phyloP scores from a whole-genome alignment of 2,797 vertebrate genomes.

The Enoplosus armatus region DNA sequence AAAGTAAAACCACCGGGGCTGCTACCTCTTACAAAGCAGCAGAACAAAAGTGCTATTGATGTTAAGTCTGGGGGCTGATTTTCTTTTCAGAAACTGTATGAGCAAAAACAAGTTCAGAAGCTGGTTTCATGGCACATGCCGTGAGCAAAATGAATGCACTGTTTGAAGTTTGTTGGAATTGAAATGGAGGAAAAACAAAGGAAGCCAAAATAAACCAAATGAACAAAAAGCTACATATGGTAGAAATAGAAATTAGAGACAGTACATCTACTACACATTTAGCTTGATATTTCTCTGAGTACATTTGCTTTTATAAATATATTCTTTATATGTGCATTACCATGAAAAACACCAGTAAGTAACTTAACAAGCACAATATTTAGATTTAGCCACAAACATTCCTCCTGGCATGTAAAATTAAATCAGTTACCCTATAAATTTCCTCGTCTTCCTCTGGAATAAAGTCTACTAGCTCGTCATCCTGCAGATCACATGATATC shows the following conservation, averaged over 20 bases:
- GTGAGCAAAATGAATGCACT: slow-evolving; percentile 69
- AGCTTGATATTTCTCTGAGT: slow-evolving; percentile 30
- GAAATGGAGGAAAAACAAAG: slow-evolving; percentile 69
- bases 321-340: slow-evolving; percentile 26
- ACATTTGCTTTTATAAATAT: slow-evolving; percentile 34
- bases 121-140: slow-evolving; percentile 80
- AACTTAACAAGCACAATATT: slow-evolving; percentile 44
- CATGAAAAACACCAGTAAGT: slow-evolving; percentile 20
- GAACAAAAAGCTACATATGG: slow-evolving; percentile 38
- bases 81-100: slow-evolving; percentile 71
- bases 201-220: slow-evolving; percentile 56
- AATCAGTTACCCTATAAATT: slow-evolving; percentile 97
- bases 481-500: slow-evolving; percentile 99
- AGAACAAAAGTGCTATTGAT: slow-evolving; percentile 62
- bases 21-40: slow-evolving; percentile 11
- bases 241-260: slow-evolving; percentile 32
- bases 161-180: slow-evolving; percentile 62
- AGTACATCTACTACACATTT: slow-evolving; percentile 39
- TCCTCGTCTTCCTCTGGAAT: slow-evolving; percentile 97
- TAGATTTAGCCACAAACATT: slow-evolving; percentile 52
- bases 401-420: slow-evolving; percentile 71
- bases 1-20: slow-evolving; percentile 67
- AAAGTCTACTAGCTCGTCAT: slow-evolving; percentile 98
- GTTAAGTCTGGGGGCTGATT: slow-evolving; percentile 72
- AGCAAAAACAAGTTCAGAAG: slow-evolving; percentile 81